phyloP scores from a whole-genome alignment of 2,113 vertebrate genomes.

The Mesitornis unicolor region DNA sequence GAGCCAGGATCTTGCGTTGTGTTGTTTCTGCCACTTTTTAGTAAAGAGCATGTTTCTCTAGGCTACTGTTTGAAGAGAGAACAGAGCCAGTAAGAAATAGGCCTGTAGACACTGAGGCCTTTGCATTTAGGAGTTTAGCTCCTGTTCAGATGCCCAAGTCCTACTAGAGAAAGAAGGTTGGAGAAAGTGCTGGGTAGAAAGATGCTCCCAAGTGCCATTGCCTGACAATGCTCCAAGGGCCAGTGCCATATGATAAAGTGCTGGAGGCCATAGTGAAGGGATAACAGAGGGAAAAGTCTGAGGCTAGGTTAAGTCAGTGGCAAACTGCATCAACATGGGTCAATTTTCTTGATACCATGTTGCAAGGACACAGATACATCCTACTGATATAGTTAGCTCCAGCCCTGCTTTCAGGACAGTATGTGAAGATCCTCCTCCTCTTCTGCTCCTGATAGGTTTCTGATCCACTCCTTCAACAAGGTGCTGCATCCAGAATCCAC shows the following conservation, averaged over 20 bases:
- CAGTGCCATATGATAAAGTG: neutral
- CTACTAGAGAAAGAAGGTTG: neutral
- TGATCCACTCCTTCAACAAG: neutral
- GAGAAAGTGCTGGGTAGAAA: neutral
- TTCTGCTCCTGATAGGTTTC: neutral
- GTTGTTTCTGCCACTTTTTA: neutral
- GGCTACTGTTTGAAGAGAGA: neutral
- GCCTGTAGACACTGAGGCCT: neutral
- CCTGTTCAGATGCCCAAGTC: neutral
- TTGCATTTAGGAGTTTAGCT: neutral
- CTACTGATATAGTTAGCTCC: neutral
- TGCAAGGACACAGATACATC: neutral
- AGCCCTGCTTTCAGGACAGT: neutral
- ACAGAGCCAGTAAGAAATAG: neutral
- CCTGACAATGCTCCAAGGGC: neutral
- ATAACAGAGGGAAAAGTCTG: neutral
- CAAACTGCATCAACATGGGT: neutral
- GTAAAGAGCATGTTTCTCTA: neutral
- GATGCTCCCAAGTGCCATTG: neutral
- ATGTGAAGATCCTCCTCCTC: neutral
- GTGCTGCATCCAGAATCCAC: neutral
- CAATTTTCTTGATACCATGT: neutral
- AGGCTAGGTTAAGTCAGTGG: neutral
- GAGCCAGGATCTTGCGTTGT: neutral
- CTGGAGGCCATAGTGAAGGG: neutral